These are phyloP conservation scores for Xestia sexstrigata DNA, from an alignment of 2,888 invertebrate species.

Conservation along the genomic window DNA sequence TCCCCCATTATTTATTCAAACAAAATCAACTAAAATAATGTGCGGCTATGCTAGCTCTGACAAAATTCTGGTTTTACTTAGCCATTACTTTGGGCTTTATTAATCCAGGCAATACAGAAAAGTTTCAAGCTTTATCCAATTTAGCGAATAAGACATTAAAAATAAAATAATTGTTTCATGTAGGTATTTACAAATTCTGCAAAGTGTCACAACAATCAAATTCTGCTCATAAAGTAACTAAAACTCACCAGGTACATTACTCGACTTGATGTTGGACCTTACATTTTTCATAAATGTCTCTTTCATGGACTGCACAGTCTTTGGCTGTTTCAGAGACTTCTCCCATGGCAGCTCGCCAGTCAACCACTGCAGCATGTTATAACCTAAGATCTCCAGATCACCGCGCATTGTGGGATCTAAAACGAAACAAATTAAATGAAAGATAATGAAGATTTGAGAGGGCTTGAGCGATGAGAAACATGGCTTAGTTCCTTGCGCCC, in stretches of 20 bases:
- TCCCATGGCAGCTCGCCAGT: conserved; percentile 97
- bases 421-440: conserved; percentile 7
- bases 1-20: no score
- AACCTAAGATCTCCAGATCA: conserved; percentile 98
- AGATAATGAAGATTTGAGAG: background rate
- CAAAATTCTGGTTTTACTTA: no score
- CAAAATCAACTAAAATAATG: no score
- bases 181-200: background rate
- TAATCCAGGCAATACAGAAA: no score
- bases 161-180: no score
- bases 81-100: no score
- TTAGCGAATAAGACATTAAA: no score
- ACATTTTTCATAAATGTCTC: conserved; percentile 92
- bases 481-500: background rate
- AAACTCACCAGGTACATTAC: conserved; percentile 81
- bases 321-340: conserved; percentile 91
- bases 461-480: background rate
- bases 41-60: no score
- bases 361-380: conserved; percentile 98
- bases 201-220: background rate
- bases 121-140: no score
- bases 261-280: conserved; percentile 78
- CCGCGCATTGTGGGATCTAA: conserved; percentile 95
- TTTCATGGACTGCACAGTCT: conserved; percentile 92
- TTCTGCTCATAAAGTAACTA: background rate